These are phyloP conservation scores for Lagenorhynchus albirostris DNA, from an alignment of 2,113 vertebrate species.

Conservation along the genomic window DNA sequence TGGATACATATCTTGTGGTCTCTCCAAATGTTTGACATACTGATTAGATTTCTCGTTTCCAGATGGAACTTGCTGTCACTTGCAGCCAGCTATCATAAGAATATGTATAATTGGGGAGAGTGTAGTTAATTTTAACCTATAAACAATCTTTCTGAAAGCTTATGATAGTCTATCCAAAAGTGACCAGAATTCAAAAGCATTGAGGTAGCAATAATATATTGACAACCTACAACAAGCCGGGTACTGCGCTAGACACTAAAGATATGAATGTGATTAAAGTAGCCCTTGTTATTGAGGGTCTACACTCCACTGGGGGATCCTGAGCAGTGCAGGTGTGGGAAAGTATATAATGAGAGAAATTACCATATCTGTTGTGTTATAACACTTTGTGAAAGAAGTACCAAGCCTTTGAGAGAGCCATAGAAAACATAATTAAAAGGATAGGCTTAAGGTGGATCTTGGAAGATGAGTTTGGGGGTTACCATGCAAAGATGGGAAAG, in stretches of 20 bases:
- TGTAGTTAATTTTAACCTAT: neutral
- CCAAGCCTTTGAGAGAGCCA: neutral
- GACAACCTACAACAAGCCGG: neutral
- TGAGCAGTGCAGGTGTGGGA: rapidly evolving
- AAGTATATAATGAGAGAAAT: neutral
- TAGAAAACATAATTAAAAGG: neutral
- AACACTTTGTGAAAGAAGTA: neutral
- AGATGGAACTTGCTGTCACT: neutral
- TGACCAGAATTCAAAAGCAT: neutral
- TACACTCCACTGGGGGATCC: neutral
- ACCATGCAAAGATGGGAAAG: neutral
- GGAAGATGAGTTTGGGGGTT: neutral
- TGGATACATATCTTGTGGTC: neutral
- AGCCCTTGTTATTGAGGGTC: neutral
- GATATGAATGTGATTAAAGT: neutral
- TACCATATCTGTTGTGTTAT: neutral
- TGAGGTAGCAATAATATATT: neutral
- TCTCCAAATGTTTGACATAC: neutral
- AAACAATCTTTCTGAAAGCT: neutral
- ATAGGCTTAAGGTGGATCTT: neutral
- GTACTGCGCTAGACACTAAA: neutral
- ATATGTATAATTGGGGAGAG: neutral
- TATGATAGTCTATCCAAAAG: neutral
- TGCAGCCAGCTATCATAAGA: neutral
- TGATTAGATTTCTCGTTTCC: neutral